These are phyloP conservation scores for Torymus auratus DNA, from an alignment of 2,888 invertebrate species.

Conservation along the genomic window DNA sequence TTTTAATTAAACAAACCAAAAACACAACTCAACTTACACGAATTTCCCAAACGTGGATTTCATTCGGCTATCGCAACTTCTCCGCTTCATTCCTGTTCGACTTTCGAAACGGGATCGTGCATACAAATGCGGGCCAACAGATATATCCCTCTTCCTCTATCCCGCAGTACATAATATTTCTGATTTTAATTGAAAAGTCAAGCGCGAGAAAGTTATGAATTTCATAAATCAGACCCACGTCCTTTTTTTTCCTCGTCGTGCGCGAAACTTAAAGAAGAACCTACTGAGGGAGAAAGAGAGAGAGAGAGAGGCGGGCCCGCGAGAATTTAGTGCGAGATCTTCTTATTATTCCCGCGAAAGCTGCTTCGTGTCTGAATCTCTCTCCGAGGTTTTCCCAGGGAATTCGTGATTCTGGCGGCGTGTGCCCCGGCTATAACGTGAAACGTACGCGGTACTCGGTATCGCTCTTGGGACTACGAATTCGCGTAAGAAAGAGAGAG, in stretches of 20 bases:
- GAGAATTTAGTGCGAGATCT: conserved; percentile 49
- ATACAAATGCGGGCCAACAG: too few species aligned
- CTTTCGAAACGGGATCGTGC: too few species aligned
- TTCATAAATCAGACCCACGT: conserved; percentile 2
- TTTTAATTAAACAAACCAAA: too few species aligned
- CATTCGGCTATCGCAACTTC: too few species aligned
- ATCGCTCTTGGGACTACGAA: conserved; percentile 44
- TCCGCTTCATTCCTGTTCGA: too few species aligned
- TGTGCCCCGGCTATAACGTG: conserved; percentile 39
- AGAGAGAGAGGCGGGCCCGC: too few species aligned
- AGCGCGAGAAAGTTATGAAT: neutral
- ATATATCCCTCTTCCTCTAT: too few species aligned
- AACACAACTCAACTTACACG: too few species aligned
- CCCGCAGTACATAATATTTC: too few species aligned
- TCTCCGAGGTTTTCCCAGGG: conserved; percentile 46
- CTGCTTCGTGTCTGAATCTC: conserved; percentile 52
- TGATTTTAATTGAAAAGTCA: conserved; percentile 16
- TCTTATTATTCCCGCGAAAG: conserved; percentile 50
- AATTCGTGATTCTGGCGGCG: conserved; percentile 49
- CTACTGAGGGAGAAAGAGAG: neutral
- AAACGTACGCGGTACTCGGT: conserved; percentile 36
- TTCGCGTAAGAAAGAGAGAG: conserved; percentile 41
- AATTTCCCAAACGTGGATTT: too few species aligned
- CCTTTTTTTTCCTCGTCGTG: neutral
- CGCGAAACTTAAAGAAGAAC: conserved; percentile 26